Percentiles rank a stretch among this genome's conserved stretches.
Evolutionary conservation across 2,888 invertebrate species (phyloP).

Genomic region (Mycalesis mineus): DNA sequence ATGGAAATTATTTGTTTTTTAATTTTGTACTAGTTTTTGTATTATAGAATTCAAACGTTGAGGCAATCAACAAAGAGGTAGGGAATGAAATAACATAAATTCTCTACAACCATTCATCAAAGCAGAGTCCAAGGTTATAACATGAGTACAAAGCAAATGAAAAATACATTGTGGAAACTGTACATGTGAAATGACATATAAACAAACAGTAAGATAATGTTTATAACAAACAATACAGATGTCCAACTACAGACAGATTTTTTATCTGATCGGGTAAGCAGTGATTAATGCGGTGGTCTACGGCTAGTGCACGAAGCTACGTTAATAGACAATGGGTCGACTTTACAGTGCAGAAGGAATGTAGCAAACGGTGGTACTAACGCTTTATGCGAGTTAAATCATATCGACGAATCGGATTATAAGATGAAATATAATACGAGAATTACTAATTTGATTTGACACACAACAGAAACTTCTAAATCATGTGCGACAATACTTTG

Average conservation of each 20-base stretch:
- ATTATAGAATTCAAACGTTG: slow-evolving; percentile 1
- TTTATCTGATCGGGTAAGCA: slow-evolving; percentile 12
- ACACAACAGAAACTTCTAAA: not conserved
- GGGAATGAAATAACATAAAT: slow-evolving; percentile 11
- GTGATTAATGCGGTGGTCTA: slow-evolving; percentile 36
- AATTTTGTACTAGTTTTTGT: not conserved
- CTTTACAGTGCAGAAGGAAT: slow-evolving; percentile 61
- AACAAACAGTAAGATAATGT: slow-evolving; percentile 23
- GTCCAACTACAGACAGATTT: slow-evolving; percentile 10
- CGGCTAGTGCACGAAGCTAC: slow-evolving; percentile 40
- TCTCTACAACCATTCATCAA: slow-evolving; percentile 21
- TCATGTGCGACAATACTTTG: not conserved
- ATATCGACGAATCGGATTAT: not conserved
- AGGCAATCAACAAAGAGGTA: slow-evolving; percentile 1
- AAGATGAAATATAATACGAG: not conserved
- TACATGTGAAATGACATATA: slow-evolving; percentile 21
- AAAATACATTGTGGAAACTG: slow-evolving; percentile 20
- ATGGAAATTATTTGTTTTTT: not conserved
- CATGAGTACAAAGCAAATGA: slow-evolving; percentile 24
- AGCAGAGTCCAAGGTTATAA: slow-evolving; percentile 19
- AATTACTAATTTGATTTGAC: slow-evolving; percentile 1
- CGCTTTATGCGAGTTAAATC: slow-evolving; percentile 6
- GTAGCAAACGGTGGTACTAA: slow-evolving; percentile 19
- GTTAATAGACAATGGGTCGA: slow-evolving; percentile 70
- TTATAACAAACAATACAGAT: slow-evolving; percentile 11